Evolutionary conservation across 2,113 vertebrate species (phyloP).

Genomic region (Xenotilapia caudafasciata): DNA sequence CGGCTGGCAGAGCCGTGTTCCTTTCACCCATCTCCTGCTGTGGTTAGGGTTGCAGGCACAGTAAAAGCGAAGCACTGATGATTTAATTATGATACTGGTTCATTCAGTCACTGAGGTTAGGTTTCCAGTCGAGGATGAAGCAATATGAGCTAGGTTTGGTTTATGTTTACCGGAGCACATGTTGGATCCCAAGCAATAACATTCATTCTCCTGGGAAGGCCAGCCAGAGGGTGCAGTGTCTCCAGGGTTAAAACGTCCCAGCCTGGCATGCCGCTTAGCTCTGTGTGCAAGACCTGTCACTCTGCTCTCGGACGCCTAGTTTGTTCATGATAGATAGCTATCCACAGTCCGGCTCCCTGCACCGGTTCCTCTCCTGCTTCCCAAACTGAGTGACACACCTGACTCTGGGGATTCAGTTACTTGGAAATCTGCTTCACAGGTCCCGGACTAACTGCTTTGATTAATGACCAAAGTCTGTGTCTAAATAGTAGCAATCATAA

Average conservation of each 20-base stretch:
- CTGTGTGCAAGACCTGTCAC: constrained; percentile 7
- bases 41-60: constrained; percentile 78
- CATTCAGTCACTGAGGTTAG: constrained; percentile 80
- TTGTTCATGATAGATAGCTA: constrained; percentile 72
- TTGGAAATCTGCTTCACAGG: constrained; percentile 73
- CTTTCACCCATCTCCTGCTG: constrained; percentile 54
- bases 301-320: constrained; percentile 61
- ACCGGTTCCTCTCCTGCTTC: constrained; percentile 67
- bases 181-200: constrained; percentile 69
- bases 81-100: constrained; percentile 94
- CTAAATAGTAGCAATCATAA: constrained; percentile 34
- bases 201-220: constrained; percentile 79
- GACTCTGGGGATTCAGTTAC: constrained; percentile 78
- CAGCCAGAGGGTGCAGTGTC: constrained; percentile 65
- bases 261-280: neutral
- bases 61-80: constrained; percentile 81
- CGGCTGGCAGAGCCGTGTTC: constrained; percentile 4
- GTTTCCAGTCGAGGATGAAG: constrained; percentile 75
- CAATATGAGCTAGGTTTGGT: constrained; percentile 43
- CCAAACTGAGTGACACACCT: constrained; percentile 78
- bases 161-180: constrained; percentile 74
- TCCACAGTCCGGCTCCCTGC: constrained; percentile 69
- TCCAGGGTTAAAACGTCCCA: constrained; percentile 28
- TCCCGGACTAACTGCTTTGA: constrained; percentile 75
- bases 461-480: constrained; percentile 79